Base-by-base conservation (phyloP, 2,113 vertebrate genomes). In the Zosterops hypoxanthus region DNA sequence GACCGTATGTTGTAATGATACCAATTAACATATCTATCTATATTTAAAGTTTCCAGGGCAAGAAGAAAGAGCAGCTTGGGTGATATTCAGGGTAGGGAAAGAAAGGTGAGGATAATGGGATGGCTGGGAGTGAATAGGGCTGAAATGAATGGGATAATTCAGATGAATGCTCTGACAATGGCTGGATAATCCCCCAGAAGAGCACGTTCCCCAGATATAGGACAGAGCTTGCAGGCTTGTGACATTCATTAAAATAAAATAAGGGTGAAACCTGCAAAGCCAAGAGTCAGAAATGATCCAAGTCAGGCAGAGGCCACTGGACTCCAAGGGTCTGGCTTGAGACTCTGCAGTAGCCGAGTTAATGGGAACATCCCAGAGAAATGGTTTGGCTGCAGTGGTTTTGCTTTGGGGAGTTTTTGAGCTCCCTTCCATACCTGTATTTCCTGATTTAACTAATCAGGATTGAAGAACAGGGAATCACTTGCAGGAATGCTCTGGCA, bases 11-110 rank as follows among this genome's bases (percentile, higher is more conserved):
- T 95, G 95, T 94, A 97, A 98, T 97, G 96, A 97, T 91, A 95
- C 70, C 95, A 94, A 98, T 98, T 98, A 98, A 97, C 96, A 97
- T 95, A 97, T 96, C 96, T 95, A 94, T 92, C 92, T 91, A 96
- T 91, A 96, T 91, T 97, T 96, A 92, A 95, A 96, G 96, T 97
- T 98, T 97, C 82, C 97, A 97, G 91, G 86, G 88, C 66, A 78
- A 90, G 91, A 88, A 96, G 92, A 97, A 92, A 88, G 91, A 97
- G 96, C 91, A 91, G 34, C 44, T 19, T 92, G 94, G 82, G 50
- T 83, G 95, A 96, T 93, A 80, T 69, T 80, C 79, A 92, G 73
- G 19, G 33, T 61, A 75, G 46, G 77, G 86, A 39, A 88, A 86
- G 83, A 65, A 52, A 73, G 90, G 69, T 82, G 59, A 41, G 5